Evolutionary conservation across 2,888 invertebrate genomes (phyloP).

Genomic region (Drosophila bunnanda): DNA sequence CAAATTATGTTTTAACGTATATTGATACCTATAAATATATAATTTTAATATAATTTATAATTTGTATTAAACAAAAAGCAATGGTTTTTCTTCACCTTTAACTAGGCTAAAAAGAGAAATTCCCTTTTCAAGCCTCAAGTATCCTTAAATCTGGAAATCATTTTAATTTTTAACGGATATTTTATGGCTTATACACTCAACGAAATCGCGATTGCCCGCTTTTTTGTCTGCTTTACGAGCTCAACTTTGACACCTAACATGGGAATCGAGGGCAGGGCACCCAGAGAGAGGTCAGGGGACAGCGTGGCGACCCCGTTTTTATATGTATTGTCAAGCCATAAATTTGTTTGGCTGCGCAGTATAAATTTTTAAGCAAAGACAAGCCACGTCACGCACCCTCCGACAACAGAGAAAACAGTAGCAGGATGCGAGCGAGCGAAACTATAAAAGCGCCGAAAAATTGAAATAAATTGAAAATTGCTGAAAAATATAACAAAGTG

Average conservation of each 20-base stretch:
- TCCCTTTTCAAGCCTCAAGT: neutral
- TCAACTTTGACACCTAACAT: slow-evolving; percentile 60
- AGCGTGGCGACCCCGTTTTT: slow-evolving; percentile 59
- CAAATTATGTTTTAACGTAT: neutral
- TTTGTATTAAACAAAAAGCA: neutral
- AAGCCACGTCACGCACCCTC: slow-evolving; percentile 58
- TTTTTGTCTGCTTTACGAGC: slow-evolving; percentile 25
- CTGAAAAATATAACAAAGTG: slow-evolving; percentile 63
- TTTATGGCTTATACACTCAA: slow-evolving; percentile 12
- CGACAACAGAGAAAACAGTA: slow-evolving; percentile 21
- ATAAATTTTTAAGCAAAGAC: slow-evolving; percentile 67
- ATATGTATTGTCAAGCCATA: slow-evolving; percentile 64
- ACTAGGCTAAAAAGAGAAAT: neutral
- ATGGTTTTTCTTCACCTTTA: too few relatives aligned
- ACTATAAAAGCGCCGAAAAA: slow-evolving; percentile 67
- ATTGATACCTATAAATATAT: neutral
- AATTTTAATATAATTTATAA: neutral
- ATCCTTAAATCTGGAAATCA: slow-evolving; percentile 8
- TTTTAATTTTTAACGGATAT: neutral
- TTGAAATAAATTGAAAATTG: slow-evolving; percentile 76
- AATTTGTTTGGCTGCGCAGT: slow-evolving; percentile 70
- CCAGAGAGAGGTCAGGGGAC: slow-evolving; percentile 16
- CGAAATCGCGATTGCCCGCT: slow-evolving; percentile 8
- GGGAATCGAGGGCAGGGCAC: slow-evolving; percentile 17
- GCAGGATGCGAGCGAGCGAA: slow-evolving; percentile 40